Conservation (phyloP, 2,797 vertebrate species). For the Myotis daubentonii region DNA sequence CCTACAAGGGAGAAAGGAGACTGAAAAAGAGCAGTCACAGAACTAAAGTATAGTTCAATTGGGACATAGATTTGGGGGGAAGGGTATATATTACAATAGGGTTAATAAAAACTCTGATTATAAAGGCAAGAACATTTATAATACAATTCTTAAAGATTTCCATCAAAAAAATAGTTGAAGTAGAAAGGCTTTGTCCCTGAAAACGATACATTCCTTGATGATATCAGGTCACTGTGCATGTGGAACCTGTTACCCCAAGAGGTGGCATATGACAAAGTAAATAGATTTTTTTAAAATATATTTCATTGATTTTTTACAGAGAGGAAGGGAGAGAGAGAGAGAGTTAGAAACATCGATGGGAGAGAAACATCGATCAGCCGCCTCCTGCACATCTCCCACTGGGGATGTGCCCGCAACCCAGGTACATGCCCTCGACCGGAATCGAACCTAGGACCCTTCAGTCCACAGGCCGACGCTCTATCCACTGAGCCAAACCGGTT, state of each 20-base stretch:
- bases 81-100: not conserved
- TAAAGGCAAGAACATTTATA: not conserved
- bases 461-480: too few species aligned
- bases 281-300: too few species aligned
- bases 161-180: not conserved
- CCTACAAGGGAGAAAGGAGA: not conserved
- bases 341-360: too few species aligned
- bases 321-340: too few species aligned
- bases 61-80: not conserved
- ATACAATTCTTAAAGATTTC: not conserved
- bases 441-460: too few species aligned
- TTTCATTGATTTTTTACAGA: too few species aligned
- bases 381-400: too few species aligned
- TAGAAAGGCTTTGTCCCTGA: not conserved
- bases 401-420: too few species aligned
- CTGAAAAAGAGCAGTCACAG: not conserved
- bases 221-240: not conserved
- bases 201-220: not conserved
- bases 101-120: not conserved
- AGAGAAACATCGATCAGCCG: too few species aligned
- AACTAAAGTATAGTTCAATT: too few species aligned
- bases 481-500: too few species aligned
- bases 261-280: not conserved
- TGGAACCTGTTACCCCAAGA: not conserved
- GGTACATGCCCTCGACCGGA: too few species aligned